Evolutionary conservation across 2,113 vertebrate species (phyloP), one percentile per base, ranked within the genome.

Genomic region (Urocolius indicus): DNA sequence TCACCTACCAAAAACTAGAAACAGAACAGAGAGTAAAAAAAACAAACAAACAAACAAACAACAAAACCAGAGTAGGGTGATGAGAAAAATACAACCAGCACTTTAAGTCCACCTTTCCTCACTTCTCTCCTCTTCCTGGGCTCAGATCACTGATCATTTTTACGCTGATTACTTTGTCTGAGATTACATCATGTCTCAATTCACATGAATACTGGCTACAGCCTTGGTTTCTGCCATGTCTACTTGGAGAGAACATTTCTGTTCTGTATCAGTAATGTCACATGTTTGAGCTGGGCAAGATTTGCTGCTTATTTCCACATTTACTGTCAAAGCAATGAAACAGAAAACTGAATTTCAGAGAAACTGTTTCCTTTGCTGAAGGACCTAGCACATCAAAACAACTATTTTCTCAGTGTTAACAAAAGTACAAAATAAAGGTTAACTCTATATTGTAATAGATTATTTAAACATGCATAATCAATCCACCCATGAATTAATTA

Each of bases 141-240:
- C 38, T 41, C 38, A 41, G 38, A 41, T 41, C 38, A 41, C 38
- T 41, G 38, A 41, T 41, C 8, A 18, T 59, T 84, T 87, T 88
- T 72, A 67, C 32, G 69, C 51, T 63, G 92, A 66, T 90, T 65
- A 90, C 75, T 41, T 72, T 83, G 67, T 55, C 51, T 90, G 83
- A 80, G 75, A 83, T 94, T 85, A 92, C 92, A 84, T 95, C 83
- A 90, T 88, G 75, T 95, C 94, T 91, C 87, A 22, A 16, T 93
- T 92, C 29, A 36, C 4, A 0, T 36, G 62, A 93, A 92, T 58
- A 26, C 54, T 91, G 85, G 36, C 74, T 82, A 36, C 41, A 61
- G 36, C 36, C 62, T 90, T 85, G 36, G 27, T 69, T 92, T 80
- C 79, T 85, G 49, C 54, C 32, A 0, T 15, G 8, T 85, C 67